Evolutionary conservation across 2,888 invertebrate genomes (phyloP).

Genomic region (Strigamia crassipes): DNA sequence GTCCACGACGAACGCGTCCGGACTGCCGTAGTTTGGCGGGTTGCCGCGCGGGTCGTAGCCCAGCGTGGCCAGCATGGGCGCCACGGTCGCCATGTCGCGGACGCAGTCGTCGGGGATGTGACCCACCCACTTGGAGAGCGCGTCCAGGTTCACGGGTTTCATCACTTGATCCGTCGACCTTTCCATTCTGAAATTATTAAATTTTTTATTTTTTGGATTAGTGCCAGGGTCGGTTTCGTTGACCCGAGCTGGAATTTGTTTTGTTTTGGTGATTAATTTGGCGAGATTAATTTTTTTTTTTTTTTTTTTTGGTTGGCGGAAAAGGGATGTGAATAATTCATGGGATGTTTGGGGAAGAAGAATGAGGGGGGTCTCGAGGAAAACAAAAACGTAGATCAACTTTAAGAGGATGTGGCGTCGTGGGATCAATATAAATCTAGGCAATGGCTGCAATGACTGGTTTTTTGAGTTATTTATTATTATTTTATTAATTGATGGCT

Average conservation of each 20-base stretch:
- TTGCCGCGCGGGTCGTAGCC: constrained; percentile 97
- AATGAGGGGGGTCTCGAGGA: background rate
- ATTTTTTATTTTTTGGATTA: too few relatives aligned
- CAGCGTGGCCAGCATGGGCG: constrained; percentile 86
- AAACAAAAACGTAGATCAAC: constrained; percentile 4
- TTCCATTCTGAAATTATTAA: constrained; percentile 96
- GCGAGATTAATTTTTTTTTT: too few relatives aligned
- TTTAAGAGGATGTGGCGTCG: background rate
- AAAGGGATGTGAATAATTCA: background rate
- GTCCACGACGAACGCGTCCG: constrained; percentile 73
- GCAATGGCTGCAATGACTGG: background rate
- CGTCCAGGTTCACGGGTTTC: constrained; percentile 96
- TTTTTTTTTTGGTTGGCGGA: background rate
- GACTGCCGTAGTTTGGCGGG: constrained; percentile 91
- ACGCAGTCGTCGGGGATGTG: constrained; percentile 77
- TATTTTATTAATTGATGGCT: background rate
- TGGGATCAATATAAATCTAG: background rate
- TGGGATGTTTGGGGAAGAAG: background rate
- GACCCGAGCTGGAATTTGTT: too few relatives aligned
- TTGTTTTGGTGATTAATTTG: too few relatives aligned
- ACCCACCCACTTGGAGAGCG: constrained; percentile 64
- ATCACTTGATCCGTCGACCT: constrained; percentile 98
- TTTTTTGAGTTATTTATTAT: too few relatives aligned
- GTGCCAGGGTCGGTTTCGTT: background rate
- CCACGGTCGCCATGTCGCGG: constrained; percentile 87